Base-by-base conservation (phyloP, 2,797 vertebrate species). In the Oreochromis grahami region DNA sequence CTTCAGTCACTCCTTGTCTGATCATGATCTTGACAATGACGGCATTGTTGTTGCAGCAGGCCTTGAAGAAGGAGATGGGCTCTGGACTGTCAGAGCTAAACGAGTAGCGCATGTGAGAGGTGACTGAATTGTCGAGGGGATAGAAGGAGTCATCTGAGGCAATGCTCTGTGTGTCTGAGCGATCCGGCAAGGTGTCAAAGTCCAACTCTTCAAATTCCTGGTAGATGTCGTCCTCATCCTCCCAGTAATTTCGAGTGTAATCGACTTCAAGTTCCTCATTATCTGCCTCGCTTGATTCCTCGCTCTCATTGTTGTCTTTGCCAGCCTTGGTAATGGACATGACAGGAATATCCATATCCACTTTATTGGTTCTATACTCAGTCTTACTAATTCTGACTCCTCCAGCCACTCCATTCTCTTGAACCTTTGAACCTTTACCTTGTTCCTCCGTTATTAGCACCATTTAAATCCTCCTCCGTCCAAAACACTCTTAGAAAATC, bases 111-210 rank as follows among this genome's bases (percentile, higher is more conserved):
- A 83, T 5, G 5, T 84, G 55, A 13, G 88, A 83, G 10, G n/a
- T 6, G 8, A 87, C 29, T 0, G 90, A 84, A 8, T 79, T 90
- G 2, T 94, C 91, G 0, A 93, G 94, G 0, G 98, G 98, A 89
- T 98, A 99, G 94, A 98, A 99, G 14, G 98, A 99, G 87, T 99
- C 98, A 13, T 98, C 98, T 0, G 98, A 98, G 21, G 93, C 92
- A 32, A 98, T 92, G 94, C 98, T 99, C 65, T 88, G 94, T 5
- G 91, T 94, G 90, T 98, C 98, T 1, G 58, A 70, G 8, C 92
- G 93, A 51, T 97, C 93, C 1, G 96, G 96, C 84, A 97, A 96
- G 74, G 97, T 91, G 26, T 97, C 97, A n/a, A 97, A 98, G 85
- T 98, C 98, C 82, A 94, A 84, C 87, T 97, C 96, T 84, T 97